phyloP scores from a whole-genome alignment of 2,797 vertebrate species.

The Gymnopithys bicolor region DNA sequence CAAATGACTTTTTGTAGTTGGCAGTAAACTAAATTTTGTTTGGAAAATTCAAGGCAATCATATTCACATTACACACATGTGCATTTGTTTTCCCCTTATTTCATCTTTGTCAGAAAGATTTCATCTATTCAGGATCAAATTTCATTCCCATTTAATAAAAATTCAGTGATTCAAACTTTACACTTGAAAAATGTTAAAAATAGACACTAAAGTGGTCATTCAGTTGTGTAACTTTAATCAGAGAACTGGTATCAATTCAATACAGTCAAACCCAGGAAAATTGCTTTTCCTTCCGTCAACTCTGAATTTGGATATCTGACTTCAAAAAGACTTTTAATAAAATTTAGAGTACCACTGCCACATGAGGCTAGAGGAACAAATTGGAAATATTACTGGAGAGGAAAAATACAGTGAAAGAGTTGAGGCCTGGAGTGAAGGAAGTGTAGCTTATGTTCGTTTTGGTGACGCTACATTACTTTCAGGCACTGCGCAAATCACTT shows the following conservation, averaged over 20 bases:
- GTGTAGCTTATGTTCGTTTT: neutral
- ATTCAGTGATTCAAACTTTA: neutral
- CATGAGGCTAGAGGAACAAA: neutral
- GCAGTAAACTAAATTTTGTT: neutral
- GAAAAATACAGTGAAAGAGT: neutral
- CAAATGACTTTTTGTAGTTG: neutral
- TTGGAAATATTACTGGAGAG: neutral
- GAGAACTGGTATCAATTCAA: neutral
- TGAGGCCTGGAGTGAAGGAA: neutral
- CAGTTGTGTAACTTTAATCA: neutral
- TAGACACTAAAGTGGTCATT: neutral
- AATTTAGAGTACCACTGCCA: neutral
- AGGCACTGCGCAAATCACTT: neutral
- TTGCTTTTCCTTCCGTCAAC: neutral
- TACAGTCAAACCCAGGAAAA: neutral
- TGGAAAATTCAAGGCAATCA: neutral
- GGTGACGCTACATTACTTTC: neutral
- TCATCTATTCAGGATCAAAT: neutral
- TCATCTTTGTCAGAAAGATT: neutral
- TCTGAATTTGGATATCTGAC: neutral
- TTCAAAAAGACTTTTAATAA: neutral
- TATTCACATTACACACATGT: neutral
- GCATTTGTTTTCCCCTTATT: neutral
- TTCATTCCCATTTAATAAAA: neutral
- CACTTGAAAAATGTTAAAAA: neutral